Percentiles rank a stretch among this genome's conserved stretches.
These are phyloP conservation scores for Muscicapa adusta DNA, from an alignment of 2,113 vertebrate species.

Conservation along the genomic window DNA sequence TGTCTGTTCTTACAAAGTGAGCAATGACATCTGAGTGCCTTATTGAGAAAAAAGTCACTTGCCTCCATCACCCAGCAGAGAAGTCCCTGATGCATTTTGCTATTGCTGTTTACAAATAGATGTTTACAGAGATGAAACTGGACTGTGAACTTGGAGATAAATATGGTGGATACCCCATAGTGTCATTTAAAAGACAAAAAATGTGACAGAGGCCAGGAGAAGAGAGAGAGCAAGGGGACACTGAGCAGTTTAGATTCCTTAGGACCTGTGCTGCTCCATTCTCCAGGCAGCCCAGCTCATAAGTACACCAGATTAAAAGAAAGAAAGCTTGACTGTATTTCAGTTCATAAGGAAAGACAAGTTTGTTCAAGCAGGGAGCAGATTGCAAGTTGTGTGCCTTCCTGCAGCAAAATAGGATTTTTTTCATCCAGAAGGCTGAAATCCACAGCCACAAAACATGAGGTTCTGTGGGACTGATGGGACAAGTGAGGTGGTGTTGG, in stretches of 20 bases:
- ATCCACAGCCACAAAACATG: not conserved
- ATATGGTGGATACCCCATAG: not conserved
- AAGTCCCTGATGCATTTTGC: not conserved
- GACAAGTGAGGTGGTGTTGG: not conserved
- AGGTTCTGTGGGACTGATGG: not conserved
- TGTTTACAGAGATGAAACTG: not conserved
- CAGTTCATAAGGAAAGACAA: not conserved
- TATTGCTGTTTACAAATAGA: not conserved
- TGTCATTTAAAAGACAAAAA: not conserved
- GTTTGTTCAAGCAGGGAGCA: not conserved
- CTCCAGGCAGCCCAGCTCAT: not conserved
- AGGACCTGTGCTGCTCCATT: not conserved
- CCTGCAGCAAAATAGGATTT: not conserved
- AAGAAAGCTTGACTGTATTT: not conserved
- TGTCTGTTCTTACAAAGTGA: not conserved
- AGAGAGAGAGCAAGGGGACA: not conserved
- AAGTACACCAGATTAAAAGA: not conserved
- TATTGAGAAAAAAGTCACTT: not conserved
- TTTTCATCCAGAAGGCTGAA: not conserved
- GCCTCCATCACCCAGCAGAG: not conserved
- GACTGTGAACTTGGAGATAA: not conserved
- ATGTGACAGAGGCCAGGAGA: not conserved
- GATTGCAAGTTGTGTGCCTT: not conserved
- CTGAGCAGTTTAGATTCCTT: not conserved
- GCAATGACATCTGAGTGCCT: not conserved